Base-by-base conservation (phyloP, 2,113 vertebrate genomes). In the Callipepla squamata region DNA sequence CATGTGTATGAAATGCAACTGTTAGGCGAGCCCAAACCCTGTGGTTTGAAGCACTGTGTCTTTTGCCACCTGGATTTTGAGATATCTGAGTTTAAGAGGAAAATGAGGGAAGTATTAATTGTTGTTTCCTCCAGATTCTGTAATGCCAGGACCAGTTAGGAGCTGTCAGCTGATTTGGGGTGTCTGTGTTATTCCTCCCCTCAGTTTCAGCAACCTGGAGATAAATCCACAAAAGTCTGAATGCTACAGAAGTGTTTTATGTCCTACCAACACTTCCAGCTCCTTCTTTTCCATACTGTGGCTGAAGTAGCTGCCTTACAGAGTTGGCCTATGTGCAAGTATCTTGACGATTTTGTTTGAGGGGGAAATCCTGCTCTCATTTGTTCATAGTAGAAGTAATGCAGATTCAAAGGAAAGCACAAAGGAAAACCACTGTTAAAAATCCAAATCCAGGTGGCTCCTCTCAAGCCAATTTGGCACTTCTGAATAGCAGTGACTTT, bases 401-500 rank as follows among this genome's bases (percentile, higher is more conserved):
- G 17, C 13, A 59, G 44, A 45, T 77, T 63, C 13, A 70, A 11
- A 76, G 28, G 23, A 28, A 28, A 80, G n/a, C 22, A 26, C 18
- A 65, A 74, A 42, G 36, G 21, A 66, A 57, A 90, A 51, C 9
- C 18, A 6, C 45, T 83, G 50, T 59, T 40, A 80, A 12, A 32
- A 63, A 92, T 32, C 32, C 45, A 79, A 16, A 79, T 68, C 78
- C 81, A 91, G 75, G 70, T 93, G 65, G 17, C 38, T 87, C 34
- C 68, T 95, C 81, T 94, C 78, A 89, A 85, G 40, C n/a, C 55
- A 74, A 0, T 80, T 89, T 87, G 75, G 63, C 90, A 77, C n/a
- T 80, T 85, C 55, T 74, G 79, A 85, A 58, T 53, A 87, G 58
- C 87, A 79, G 82, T 50, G 66, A 83, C 40, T 93, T 90, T 89